These are phyloP conservation scores for Aramus guarauna DNA, from an alignment of 2,113 vertebrate genomes.

Conservation along the genomic window DNA sequence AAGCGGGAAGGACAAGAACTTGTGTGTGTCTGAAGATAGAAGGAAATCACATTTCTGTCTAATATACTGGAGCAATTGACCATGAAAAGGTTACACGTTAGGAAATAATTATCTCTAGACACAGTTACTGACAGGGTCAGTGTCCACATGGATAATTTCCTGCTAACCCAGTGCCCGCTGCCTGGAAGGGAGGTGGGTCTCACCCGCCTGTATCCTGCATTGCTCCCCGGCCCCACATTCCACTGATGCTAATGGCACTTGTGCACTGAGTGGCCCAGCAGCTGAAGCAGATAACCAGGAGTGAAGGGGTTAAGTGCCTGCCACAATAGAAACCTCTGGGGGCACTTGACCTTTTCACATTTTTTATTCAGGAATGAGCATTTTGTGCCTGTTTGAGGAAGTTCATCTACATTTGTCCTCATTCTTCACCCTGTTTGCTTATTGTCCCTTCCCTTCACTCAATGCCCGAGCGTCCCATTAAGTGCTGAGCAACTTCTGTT, in stretches of 20 bases:
- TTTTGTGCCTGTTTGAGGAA: constrained; percentile 61
- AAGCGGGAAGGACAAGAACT: not conserved
- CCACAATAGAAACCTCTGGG: constrained; percentile 70
- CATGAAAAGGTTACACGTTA: constrained; percentile 51
- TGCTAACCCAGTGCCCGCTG: not conserved
- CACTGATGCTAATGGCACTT: constrained; percentile 45
- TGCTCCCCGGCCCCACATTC: not conserved
- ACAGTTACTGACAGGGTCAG: constrained; percentile 37
- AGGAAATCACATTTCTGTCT: constrained; percentile 29
- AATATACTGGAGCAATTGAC: constrained; percentile 51
- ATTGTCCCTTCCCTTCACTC: constrained; percentile 52
- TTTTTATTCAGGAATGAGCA: constrained; percentile 64
- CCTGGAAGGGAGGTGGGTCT: not conserved
- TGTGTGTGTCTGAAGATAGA: not conserved
- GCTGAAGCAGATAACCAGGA: constrained; percentile 68
- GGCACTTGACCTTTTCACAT: constrained; percentile 69
- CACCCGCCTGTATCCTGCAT: accelerated
- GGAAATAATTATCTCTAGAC: constrained; percentile 60
- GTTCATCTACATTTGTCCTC: constrained; percentile 61
- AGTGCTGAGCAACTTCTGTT: constrained; percentile 28
- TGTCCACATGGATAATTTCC: constrained; percentile 48
- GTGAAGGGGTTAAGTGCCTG: constrained; percentile 71
- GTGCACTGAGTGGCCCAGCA: constrained; percentile 44
- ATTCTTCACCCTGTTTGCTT: constrained; percentile 45
- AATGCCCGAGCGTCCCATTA: constrained; percentile 32